phyloP scores from a whole-genome alignment of 2,888 invertebrate genomes.

The Trichopoda pennipes region DNA sequence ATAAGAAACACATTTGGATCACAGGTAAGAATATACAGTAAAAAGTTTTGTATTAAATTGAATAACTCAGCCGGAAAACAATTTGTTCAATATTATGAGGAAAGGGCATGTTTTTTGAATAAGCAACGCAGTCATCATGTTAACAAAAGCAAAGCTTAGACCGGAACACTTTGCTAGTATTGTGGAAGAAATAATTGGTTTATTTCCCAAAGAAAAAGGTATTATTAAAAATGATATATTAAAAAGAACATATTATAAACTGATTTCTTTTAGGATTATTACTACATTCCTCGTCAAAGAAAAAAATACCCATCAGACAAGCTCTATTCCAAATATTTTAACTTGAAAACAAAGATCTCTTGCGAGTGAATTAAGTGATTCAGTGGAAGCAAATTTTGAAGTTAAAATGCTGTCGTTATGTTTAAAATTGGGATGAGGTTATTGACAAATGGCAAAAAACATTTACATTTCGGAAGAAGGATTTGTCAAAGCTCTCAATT shows the following conservation, averaged over 20 bases:
- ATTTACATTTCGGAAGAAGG: slow-evolving; percentile 36
- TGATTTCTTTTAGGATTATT: slow-evolving; percentile 30
- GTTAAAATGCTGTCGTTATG: slow-evolving; percentile 58
- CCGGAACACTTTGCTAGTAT: no score
- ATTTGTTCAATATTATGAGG: no score
- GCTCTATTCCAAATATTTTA: slow-evolving; percentile 42
- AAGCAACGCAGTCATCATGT: no score
- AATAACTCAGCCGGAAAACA: no score
- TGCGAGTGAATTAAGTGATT: slow-evolving; percentile 44
- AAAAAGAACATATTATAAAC: slow-evolving; percentile 15
- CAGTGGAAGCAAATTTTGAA: slow-evolving; percentile 50
- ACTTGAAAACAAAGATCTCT: slow-evolving; percentile 43
- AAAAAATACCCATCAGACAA: slow-evolving; percentile 42
- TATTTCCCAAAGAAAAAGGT: slow-evolving; percentile 50
- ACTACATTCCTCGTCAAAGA: slow-evolving; percentile 39
- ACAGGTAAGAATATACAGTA: slow-evolving; percentile 56
- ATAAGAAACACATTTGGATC: slow-evolving; percentile 54
- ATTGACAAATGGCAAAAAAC: no score
- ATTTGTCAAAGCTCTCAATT: slow-evolving; percentile 24
- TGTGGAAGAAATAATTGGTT: slow-evolving; percentile 53
- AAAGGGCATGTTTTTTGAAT: no score
- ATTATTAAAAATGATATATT: slow-evolving; percentile 51
- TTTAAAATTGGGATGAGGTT: slow-evolving; percentile 32
- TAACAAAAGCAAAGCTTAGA: slow-evolving; percentile 48
- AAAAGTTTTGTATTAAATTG: slow-evolving; percentile 55